Conservation (phyloP, 2,113 vertebrate species). For the Corythaixoides concolor region DNA sequence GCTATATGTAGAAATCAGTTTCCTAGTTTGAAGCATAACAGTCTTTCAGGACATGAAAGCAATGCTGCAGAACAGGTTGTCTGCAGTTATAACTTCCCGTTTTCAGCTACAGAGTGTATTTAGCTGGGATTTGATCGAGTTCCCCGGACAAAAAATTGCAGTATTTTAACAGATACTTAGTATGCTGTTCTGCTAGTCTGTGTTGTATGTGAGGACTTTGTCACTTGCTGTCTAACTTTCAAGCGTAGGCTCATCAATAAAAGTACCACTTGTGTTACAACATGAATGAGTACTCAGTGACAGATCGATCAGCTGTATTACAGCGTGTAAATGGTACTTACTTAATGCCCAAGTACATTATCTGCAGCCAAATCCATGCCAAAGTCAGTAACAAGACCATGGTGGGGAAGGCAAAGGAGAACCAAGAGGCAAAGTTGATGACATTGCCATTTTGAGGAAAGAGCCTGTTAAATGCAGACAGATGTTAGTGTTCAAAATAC, state of each 20-base stretch:
- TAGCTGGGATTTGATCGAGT: not conserved
- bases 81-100: not conserved
- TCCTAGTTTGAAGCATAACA: not conserved
- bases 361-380: conserved; percentile 87
- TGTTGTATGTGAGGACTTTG: not conserved
- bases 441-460: conserved; percentile 72
- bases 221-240: not conserved
- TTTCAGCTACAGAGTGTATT: not conserved
- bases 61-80: not conserved
- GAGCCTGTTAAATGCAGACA: conserved; percentile 69
- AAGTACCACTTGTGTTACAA: not conserved
- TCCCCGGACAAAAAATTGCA: not conserved
- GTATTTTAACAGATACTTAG: not conserved
- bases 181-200: not conserved
- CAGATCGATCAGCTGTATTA: not conserved
- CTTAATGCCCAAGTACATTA: conserved; percentile 87
- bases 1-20: not conserved
- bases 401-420: conserved; percentile 87
- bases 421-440: conserved; percentile 94
- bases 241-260: too few relatives aligned
- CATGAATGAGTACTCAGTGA: not conserved
- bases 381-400: conserved; percentile 81
- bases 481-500: not conserved
- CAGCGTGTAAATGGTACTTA: conserved; percentile 71
- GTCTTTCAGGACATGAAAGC: not conserved